Percentiles rank a stretch among this genome's conserved stretches.
phyloP scores from a whole-genome alignment of 2,888 invertebrate genomes.

The Agrypnus murinus region DNA sequence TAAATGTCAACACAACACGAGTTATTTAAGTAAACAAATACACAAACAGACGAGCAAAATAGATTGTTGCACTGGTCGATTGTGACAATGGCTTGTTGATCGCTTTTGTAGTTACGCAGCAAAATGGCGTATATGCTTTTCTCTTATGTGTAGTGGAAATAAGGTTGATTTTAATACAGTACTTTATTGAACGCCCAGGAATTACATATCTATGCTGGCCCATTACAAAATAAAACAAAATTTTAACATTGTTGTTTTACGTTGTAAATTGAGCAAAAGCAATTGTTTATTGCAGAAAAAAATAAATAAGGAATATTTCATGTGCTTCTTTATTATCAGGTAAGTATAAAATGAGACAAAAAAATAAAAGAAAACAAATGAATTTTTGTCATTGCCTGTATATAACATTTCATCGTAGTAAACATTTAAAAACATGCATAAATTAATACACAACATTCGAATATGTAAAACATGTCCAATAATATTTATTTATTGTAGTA shows the following conservation, averaged over 20 bases:
- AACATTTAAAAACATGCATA: too few relatives aligned
- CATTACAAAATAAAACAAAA: conserved; percentile 41
- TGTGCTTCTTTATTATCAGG: too few relatives aligned
- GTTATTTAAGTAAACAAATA: conserved; percentile 63
- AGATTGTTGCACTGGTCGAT: conserved; percentile 72
- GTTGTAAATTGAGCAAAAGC: conserved; percentile 1
- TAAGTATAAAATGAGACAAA: too few relatives aligned
- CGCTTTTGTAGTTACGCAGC: conserved; percentile 58
- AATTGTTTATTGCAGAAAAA: too few relatives aligned
- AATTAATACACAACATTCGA: too few relatives aligned
- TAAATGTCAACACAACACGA: conserved; percentile 61
- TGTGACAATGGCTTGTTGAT: conserved; percentile 62
- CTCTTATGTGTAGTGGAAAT: conserved; percentile 43
- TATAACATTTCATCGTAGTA: too few relatives aligned
- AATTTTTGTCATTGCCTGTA: too few relatives aligned
- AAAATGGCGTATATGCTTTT: conserved; percentile 55
- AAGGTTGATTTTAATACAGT: conserved; percentile 57
- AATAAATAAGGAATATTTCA: too few relatives aligned
- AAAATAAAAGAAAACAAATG: too few relatives aligned
- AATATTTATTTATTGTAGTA: too few relatives aligned
- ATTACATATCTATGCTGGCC: conserved; percentile 42
- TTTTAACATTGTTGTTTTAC: background rate
- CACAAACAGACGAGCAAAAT: conserved; percentile 68
- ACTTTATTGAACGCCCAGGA: conserved; percentile 53
- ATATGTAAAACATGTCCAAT: too few relatives aligned